phyloP scores from a whole-genome alignment of 2,113 vertebrate species.

The Glaucomys volans region DNA sequence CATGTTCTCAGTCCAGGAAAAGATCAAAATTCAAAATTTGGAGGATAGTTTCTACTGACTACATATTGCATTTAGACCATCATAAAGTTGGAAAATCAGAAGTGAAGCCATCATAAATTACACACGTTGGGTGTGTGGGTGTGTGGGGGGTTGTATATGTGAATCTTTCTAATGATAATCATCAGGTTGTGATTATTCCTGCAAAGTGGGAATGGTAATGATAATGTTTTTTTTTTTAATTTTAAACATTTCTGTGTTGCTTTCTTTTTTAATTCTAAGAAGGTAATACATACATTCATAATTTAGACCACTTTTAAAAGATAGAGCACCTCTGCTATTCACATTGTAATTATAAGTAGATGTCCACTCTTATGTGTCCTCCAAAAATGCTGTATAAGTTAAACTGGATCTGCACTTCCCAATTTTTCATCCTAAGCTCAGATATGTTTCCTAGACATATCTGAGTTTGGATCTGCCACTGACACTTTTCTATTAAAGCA shows the following conservation, averaged over 20 bases:
- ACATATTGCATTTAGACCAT: not conserved
- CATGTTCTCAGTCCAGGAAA: not conserved
- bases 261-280: not conserved
- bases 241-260: not conserved
- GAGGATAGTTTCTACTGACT: not conserved
- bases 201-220: not conserved
- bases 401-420: not conserved
- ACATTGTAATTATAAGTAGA: not conserved
- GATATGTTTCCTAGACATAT: not conserved
- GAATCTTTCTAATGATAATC: not conserved
- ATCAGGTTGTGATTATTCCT: not conserved
- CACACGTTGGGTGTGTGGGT: not conserved
- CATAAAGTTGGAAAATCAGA: not conserved
- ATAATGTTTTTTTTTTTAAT: constrained; percentile 11
- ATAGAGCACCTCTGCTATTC: not conserved
- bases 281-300: not conserved
- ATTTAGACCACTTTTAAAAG: not conserved
- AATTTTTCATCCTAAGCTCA: not conserved
- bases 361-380: not conserved
- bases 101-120: not conserved
- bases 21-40: not conserved
- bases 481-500: not conserved
- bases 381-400: not conserved
- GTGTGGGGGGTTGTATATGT: not conserved
- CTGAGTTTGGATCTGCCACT: not conserved